Evolutionary conservation across 2,888 invertebrate species (phyloP).

Genomic region (Lasioglossum calceatum): DNA sequence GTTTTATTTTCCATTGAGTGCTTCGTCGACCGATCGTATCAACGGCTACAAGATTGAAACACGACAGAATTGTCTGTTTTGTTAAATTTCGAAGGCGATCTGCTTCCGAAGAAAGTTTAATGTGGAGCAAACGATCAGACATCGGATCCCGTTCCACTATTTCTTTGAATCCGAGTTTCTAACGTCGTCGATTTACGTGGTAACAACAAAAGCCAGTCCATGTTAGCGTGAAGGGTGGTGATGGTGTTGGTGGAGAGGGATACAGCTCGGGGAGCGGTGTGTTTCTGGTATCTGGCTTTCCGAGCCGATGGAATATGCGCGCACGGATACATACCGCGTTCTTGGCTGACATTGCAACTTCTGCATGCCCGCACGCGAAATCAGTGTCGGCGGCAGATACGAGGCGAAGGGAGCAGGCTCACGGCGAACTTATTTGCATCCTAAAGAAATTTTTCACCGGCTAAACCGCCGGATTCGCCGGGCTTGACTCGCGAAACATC

Average conservation of each 20-base stretch:
- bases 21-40: background rate
- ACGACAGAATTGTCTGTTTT: background rate
- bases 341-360: constrained; percentile 39
- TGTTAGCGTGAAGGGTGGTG: background rate
- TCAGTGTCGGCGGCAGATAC: constrained; percentile 25
- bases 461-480: constrained; percentile 27
- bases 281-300: constrained; percentile 28
- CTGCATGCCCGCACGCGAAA: constrained; percentile 31
- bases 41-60: background rate
- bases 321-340: constrained; percentile 16
- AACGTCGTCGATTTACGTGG: background rate
- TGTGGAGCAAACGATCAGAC: background rate
- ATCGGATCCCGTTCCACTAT: background rate
- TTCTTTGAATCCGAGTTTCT: background rate
- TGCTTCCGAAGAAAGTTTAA: background rate
- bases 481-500: constrained; percentile 9
- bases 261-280: background rate
- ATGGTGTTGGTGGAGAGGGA: background rate
- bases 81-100: background rate
- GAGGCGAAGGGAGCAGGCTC: constrained; percentile 1
- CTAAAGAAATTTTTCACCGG: constrained; percentile 41
- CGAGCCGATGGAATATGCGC: constrained; percentile 29
- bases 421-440: constrained; percentile 33
- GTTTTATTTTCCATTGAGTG: background rate
- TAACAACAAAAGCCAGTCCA: background rate